Evolutionary conservation across 1,140 invertebrate species (phyloP).

Genomic region (Venustaconcha ellipsiformis): DNA sequence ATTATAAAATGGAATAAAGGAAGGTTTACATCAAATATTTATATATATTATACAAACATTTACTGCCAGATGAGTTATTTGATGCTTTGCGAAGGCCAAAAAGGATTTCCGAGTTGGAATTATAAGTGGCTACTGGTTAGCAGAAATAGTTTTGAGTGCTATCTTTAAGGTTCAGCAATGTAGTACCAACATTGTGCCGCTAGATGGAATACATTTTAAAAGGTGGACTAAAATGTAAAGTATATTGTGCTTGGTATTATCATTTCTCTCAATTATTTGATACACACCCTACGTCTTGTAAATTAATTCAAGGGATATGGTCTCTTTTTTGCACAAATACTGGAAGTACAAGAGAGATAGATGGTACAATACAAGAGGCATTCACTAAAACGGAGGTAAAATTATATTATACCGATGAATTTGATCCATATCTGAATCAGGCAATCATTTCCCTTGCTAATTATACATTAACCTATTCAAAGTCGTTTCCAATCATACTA

Average conservation of each 20-base stretch:
- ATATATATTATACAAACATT: constrained; percentile 71
- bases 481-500: neutral
- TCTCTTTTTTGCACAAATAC: neutral
- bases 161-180: neutral
- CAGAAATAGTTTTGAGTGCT: constrained; percentile 42
- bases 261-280: too few relatives aligned
- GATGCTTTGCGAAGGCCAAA: constrained; percentile 57
- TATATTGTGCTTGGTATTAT: too few relatives aligned
- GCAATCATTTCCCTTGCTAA: constrained; percentile 13
- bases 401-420: neutral
- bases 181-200: too few relatives aligned
- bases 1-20: constrained; percentile 69
- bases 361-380: neutral
- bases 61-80: constrained; percentile 64
- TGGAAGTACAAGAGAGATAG: constrained; percentile 15
- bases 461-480: neutral
- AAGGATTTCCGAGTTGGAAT: constrained; percentile 70
- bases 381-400: neutral
- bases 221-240: too few relatives aligned
- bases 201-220: too few relatives aligned
- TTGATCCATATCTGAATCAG: neutral
- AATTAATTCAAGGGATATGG: too few relatives aligned
- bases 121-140: constrained; percentile 69
- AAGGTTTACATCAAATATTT: constrained; percentile 66
- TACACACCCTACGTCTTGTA: too few relatives aligned